Percentiles rank a stretch among this genome's conserved stretches.
phyloP scores from a whole-genome alignment of 1,140 invertebrate genomes.

The Plectrocnemia conspersa region DNA sequence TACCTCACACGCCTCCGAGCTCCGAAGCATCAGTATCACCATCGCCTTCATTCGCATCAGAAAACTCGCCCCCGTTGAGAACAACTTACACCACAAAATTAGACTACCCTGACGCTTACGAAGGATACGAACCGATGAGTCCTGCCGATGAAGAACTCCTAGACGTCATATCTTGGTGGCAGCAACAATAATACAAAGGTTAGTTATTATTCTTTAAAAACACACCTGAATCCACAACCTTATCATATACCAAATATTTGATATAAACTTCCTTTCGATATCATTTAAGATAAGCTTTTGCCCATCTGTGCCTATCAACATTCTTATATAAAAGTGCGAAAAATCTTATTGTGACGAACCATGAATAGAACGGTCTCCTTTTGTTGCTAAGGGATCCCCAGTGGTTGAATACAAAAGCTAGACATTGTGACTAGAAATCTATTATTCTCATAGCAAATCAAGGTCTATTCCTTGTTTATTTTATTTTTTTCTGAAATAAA shows the following conservation, averaged over 20 bases:
- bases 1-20: slow-evolving; percentile 55
- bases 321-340: not conserved
- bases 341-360: not conserved
- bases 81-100: slow-evolving; percentile 43
- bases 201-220: slow-evolving; percentile 24
- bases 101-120: slow-evolving; percentile 58
- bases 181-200: slow-evolving; percentile 56
- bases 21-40: slow-evolving; percentile 73
- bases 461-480: slow-evolving; percentile 23
- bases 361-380: slow-evolving; percentile 17
- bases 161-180: slow-evolving; percentile 85
- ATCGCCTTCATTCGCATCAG: slow-evolving; percentile 74
- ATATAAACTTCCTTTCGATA: no score
- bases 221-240: slow-evolving; percentile 20
- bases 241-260: no score
- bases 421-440: slow-evolving; percentile 18
- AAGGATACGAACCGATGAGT: slow-evolving; percentile 76
- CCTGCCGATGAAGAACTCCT: slow-evolving; percentile 87
- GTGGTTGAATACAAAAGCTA: slow-evolving; percentile 23
- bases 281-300: no score
- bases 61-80: slow-evolving; percentile 57
- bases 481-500: not conserved
- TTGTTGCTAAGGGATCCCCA: slow-evolving; percentile 23
- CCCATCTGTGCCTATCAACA: no score
- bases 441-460: not conserved